These are phyloP conservation scores for Crossaster papposus DNA, from an alignment of 53 echinoderm and acorn worm genomes.

Conservation along the genomic window DNA sequence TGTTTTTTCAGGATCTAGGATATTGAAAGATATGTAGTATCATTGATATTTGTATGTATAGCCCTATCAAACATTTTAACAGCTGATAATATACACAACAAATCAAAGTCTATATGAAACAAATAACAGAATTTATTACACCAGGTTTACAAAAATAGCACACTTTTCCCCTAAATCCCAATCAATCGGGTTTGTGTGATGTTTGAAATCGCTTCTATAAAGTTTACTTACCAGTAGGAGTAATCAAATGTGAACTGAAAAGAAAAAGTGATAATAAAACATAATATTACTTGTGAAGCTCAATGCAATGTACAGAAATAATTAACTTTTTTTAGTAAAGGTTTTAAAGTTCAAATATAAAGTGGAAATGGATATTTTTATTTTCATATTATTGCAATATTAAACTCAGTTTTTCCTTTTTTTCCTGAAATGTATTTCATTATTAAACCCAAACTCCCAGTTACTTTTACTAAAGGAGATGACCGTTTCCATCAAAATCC, in stretches of 20 bases:
- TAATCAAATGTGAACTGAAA: constrained; percentile 96
- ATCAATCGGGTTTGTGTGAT: not conserved
- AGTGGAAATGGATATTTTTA: no score
- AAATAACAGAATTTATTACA: not conserved
- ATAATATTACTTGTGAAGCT: not conserved
- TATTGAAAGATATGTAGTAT: not conserved
- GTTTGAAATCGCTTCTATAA: not conserved
- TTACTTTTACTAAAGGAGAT: no score
- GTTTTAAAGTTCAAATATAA: no score
- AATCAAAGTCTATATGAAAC: not conserved
- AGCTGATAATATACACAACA: not conserved
- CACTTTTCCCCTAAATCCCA: not conserved
- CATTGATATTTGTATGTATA: not conserved
- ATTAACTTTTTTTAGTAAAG: no score
- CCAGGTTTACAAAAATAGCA: not conserved
- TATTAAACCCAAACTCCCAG: no score
- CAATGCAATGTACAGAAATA: no score
- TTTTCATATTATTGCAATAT: no score
- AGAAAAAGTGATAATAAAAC: constrained; percentile 30
- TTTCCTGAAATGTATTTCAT: no score
- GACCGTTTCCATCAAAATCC: no score
- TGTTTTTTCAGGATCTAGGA: not conserved
- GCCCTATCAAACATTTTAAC: not conserved
- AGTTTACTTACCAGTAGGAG: constrained; percentile 93
- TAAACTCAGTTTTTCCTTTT: no score